These are phyloP conservation scores for Leucophora obtusa DNA, from an alignment of 2,888 invertebrate genomes.

Conservation along the genomic window DNA sequence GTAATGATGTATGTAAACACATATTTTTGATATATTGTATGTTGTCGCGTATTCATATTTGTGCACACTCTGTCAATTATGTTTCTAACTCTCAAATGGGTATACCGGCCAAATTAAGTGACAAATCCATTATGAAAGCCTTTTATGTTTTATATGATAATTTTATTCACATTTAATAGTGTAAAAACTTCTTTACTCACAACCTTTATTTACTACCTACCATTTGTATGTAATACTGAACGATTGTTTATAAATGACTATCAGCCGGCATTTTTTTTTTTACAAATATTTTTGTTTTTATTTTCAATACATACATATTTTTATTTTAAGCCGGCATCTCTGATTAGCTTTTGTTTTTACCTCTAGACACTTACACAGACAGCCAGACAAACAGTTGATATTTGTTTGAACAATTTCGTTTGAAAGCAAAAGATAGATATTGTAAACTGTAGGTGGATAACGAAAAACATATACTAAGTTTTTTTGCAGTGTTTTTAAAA, in stretches of 20 bases:
- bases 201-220: not conserved
- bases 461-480: conserved; percentile 33
- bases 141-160: too few species aligned
- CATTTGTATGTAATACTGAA: conserved; percentile 17
- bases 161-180: too few species aligned
- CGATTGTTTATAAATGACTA: conserved; percentile 62
- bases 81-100: too few species aligned
- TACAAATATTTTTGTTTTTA: not conserved
- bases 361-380: conserved; percentile 57
- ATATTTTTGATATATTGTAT: too few species aligned
- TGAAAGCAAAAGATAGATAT: conserved; percentile 38
- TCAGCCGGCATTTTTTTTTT: conserved; percentile 61
- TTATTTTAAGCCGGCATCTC: conserved; percentile 61
- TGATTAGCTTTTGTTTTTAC: conserved; percentile 61
- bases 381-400: conserved; percentile 45
- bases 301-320: conserved; percentile 49
- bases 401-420: conserved; percentile 52
- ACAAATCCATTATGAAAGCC: too few species aligned
- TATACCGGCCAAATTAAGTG: too few species aligned
- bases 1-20: too few species aligned
- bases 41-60: too few species aligned
- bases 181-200: not conserved
- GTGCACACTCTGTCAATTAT: too few species aligned
- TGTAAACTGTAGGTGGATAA: conserved; percentile 59
- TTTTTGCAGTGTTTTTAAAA: not conserved